Base-by-base conservation (phyloP, 2,113 vertebrate genomes). In the Piprites chloris region DNA sequence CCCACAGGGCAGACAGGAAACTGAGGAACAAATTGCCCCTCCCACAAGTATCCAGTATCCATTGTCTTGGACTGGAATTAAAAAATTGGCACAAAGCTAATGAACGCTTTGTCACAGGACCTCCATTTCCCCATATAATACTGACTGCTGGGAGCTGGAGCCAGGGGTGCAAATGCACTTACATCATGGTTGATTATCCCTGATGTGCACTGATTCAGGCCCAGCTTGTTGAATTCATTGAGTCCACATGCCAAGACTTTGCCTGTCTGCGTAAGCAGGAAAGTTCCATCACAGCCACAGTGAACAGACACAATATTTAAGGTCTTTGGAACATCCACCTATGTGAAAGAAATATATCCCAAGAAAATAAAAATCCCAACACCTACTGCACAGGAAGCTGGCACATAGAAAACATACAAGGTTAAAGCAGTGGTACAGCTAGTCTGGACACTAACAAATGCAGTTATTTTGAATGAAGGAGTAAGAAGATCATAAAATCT, bases 221-320 rank as follows among this genome's bases (percentile, higher is more conserved):
- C 99, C 87, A 99, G 98, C 90, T 99, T 99, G 97, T 99, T 99
- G 96, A 98, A 98, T 68, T 99, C 99, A 24, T 99, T 99, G 97
- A 99, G 99, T 90, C 99, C 99, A 97, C 99, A 99, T 13, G 99
- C 99, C 83, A 99, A 97, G 59, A 99, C 99, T 97, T 99, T 99
- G 75, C 99, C 99, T 23, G 98, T 98, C 91, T 99, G 98, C 6
- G 99, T 99, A 90, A 99, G 97, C 82, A 99, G 98, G 97, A 99
- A 99, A 59, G 99, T 99, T 49, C 99, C 99, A 94, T 99, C 99
- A 49, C 98, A 98, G 92, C 99, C 98, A 95, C 99, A 99, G 24
- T 98, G 98, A 90, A 99, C 99, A 0, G 98, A 98, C n/a, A 98
- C 97, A 82, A 99, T 99, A 89, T 95, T 97, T 79, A 99, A 99